phyloP scores from a whole-genome alignment of 2,797 vertebrate species.

The Takifugu rubripes region DNA sequence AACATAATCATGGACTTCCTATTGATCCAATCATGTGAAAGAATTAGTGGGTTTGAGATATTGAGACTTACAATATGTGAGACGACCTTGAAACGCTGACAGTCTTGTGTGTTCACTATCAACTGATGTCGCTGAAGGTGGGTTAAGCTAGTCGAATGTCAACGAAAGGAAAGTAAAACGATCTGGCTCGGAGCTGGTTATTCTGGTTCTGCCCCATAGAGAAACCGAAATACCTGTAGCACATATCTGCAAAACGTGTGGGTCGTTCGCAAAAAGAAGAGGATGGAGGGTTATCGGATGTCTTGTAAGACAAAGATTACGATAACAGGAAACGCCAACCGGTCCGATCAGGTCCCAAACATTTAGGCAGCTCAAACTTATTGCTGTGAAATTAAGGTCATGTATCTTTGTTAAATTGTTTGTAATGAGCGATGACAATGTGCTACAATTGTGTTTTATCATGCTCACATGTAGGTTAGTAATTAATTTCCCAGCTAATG shows the following conservation, averaged over 20 bases:
- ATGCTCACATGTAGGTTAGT: constrained; percentile 48
- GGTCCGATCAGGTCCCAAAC: background rate
- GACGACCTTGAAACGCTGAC: constrained; percentile 2
- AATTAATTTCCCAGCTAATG: constrained; percentile 36
- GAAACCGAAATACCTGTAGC: constrained; percentile 14
- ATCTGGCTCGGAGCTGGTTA: constrained; percentile 50
- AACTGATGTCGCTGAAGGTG: background rate
- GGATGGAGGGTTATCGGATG: constrained; percentile 41
- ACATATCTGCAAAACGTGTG: constrained; percentile 25
- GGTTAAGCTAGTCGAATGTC: constrained; percentile 14
- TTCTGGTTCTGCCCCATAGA: constrained; percentile 49
- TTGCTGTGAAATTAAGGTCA: too few relatives aligned
- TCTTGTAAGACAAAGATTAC: constrained; percentile 23
- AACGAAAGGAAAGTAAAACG: constrained; percentile 26
- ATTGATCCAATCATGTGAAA: constrained; percentile 33
- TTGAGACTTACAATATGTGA: constrained; percentile 2
- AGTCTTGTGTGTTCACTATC: background rate
- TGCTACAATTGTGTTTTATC: constrained; percentile 30
- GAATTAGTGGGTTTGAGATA: constrained; percentile 5
- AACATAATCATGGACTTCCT: constrained; percentile 32
- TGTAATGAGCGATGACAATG: constrained; percentile 33
- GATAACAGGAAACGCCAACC: constrained; percentile 2
- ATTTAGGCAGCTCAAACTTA: background rate
- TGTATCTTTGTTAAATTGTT: constrained; percentile 15
- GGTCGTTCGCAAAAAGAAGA: constrained; percentile 3